Evolutionary conservation across 2,888 invertebrate genomes (phyloP).

Genomic region (Zhengitettix transpicula): DNA sequence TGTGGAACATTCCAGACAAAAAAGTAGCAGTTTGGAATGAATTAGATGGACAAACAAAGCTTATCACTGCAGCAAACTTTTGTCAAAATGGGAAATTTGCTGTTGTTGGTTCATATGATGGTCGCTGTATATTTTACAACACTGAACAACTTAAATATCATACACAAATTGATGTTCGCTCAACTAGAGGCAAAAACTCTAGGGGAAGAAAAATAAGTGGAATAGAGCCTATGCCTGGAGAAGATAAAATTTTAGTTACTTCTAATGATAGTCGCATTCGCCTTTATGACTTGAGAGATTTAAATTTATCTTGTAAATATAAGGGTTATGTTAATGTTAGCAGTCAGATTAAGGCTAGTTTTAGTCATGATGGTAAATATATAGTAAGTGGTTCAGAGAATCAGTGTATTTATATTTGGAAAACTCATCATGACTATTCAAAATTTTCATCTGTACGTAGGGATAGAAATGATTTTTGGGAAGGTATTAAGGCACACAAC

Average conservation of each 20-base stretch:
- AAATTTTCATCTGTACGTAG: slow-evolving; percentile 83
- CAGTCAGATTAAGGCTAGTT: slow-evolving; percentile 93
- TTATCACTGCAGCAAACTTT: slow-evolving; percentile 94
- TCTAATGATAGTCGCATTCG: slow-evolving; percentile 95
- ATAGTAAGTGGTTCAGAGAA: slow-evolving; percentile 96
- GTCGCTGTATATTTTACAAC: slow-evolving; percentile 93
- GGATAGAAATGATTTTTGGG: slow-evolving; percentile 95
- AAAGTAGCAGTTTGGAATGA: slow-evolving; percentile 94
- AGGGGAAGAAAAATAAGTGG: slow-evolving; percentile 92
- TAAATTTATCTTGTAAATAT: slow-evolving; percentile 90
- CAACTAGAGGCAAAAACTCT: slow-evolving; percentile 88
- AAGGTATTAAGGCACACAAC: slow-evolving; percentile 88
- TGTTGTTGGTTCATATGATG: slow-evolving; percentile 96
- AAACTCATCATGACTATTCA: slow-evolving; percentile 88
- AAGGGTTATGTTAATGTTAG: slow-evolving; percentile 87
- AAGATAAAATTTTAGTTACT: slow-evolving; percentile 90
- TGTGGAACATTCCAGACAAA: slow-evolving; percentile 99
- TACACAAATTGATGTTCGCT: slow-evolving; percentile 91
- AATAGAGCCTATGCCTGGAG: slow-evolving; percentile 90
- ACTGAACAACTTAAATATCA: slow-evolving; percentile 97
- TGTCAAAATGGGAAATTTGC: slow-evolving; percentile 96
- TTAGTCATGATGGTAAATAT: slow-evolving; percentile 94
- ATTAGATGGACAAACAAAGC: slow-evolving; percentile 80
- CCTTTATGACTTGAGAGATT: slow-evolving; percentile 85
- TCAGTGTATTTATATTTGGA: slow-evolving; percentile 96